Evolutionary conservation across 1,140 invertebrate genomes (phyloP), one percentile per base, ranked within the genome.

Genomic region (Lysiphlebus fabarum): DNA sequence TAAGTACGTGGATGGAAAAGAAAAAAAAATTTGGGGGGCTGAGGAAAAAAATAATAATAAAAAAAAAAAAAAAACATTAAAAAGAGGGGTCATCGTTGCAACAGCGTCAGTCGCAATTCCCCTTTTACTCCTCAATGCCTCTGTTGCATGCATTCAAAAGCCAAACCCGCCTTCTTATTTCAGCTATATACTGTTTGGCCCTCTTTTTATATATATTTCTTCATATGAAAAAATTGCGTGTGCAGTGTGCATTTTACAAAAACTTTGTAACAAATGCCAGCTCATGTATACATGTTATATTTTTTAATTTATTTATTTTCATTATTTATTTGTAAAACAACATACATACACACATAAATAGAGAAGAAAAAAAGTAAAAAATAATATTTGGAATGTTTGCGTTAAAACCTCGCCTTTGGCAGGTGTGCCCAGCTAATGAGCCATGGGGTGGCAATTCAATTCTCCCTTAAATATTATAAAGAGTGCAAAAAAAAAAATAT

Each of bases 231-330:
- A 70, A 70, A 70, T 69, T 71, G 72, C 73, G 70, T 73, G 70
- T 70, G 67, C 62, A 69, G 63, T 67, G 65, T 71, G 72, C 72
- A 72, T 73, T 76, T 72, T 64, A n/a, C n/a, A 65, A 65, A 36
- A 26, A 41, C 8, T 11, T 41, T 14, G 50, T 53, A 53, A 17
- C n/a, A 40, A 26, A 41, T 42, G 17, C 40, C 50, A 37, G 14
- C n/a, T 41, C 11, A 50, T 50, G 11, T 50, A 26, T 8, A 26
- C 33, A 37, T 36, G n/a, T 41, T 41, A 7, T 41, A 6, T 37
- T 3, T 37, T 51, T 11, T 37, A 51, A 4, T 54, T 6, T n/a
- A n/a, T n/a, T n/a, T n/a, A n/a, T 43, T 58, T 10, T 59, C 38
- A 37, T 51, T 7, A 12, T 51, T 51, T n/a, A 51, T n/a, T 37